phyloP scores from a whole-genome alignment of 30 jellyfish, hydroid and myxozoan genomes.

The Calvadosia cruxmelitensis region DNA sequence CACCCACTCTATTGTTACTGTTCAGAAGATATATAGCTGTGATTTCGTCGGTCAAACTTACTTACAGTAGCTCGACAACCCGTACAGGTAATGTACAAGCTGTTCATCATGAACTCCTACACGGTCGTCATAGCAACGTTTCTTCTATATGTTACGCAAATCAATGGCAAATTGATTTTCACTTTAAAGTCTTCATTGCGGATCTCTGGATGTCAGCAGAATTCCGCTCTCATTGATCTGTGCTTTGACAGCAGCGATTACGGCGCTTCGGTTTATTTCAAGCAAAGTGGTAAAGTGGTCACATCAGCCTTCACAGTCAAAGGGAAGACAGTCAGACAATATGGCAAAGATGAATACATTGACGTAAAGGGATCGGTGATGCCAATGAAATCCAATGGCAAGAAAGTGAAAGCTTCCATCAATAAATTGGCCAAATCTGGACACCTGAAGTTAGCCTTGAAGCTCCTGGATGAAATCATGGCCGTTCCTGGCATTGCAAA shows the following conservation, averaged over 20 bases:
- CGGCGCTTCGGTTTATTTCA: background rate
- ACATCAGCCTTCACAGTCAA: background rate
- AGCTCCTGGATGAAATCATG: background rate
- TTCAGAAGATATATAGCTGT: too few relatives aligned
- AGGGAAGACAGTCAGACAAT: background rate
- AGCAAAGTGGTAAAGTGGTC: background rate
- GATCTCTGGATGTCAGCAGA: background rate
- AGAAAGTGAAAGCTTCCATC: background rate
- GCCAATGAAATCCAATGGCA: background rate
- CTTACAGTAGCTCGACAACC: too few relatives aligned
- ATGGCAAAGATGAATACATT: background rate
- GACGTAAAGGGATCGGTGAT: background rate
- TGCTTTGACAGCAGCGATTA: background rate
- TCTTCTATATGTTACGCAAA: too few relatives aligned
- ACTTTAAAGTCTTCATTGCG: background rate
- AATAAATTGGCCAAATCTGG: background rate
- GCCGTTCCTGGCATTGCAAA: background rate
- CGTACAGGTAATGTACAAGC: too few relatives aligned
- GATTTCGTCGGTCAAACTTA: too few relatives aligned
- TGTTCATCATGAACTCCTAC: too few relatives aligned
- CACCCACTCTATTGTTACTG: too few relatives aligned
- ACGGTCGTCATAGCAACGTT: too few relatives aligned
- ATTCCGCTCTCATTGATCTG: background rate
- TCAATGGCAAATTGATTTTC: background rate
- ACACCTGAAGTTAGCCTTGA: background rate